phyloP scores from a whole-genome alignment of 2,113 vertebrate genomes.

The Glareola pratincola region DNA sequence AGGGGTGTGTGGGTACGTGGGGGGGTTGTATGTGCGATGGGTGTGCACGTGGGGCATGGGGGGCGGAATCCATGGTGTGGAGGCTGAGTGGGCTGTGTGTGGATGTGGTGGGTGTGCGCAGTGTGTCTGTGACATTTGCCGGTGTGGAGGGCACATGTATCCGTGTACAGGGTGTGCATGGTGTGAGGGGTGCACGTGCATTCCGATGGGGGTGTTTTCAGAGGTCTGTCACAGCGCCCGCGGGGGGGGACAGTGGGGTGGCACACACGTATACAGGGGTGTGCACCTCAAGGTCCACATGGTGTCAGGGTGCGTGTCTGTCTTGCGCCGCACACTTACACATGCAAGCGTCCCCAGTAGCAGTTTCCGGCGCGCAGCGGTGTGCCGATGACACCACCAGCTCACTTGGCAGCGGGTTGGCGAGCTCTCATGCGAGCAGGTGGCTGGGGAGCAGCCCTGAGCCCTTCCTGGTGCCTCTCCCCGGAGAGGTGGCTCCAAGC shows the following conservation, averaged over 20 bases:
- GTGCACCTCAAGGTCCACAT: accelerated
- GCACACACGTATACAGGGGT: too few relatives aligned
- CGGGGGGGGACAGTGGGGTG: too few relatives aligned
- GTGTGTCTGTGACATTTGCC: accelerated
- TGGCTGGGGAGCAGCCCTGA: not conserved
- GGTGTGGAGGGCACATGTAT: not conserved
- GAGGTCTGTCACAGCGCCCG: not conserved
- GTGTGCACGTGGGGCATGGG: accelerated
- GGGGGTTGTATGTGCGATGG: not conserved
- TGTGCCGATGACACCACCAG: not conserved
- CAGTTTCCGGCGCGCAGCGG: accelerated
- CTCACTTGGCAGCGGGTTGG: not conserved
- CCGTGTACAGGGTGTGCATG: accelerated
- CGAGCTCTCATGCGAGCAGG: not conserved
- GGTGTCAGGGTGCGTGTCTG: not conserved
- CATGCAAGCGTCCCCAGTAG: accelerated
- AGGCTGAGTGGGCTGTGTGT: not conserved
- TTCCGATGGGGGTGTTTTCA: not conserved
- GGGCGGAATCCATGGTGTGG: accelerated
- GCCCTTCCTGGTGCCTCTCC: constrained; percentile 41
- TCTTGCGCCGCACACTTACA: accelerated
- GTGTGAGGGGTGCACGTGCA: accelerated
- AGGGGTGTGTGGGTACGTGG: not conserved
- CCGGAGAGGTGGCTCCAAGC: not conserved
- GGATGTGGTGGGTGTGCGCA: accelerated